Evolutionary conservation across 2,797 vertebrate genomes (phyloP), one percentile per base, ranked within the genome.

Genomic region (Falco peregrinus): DNA sequence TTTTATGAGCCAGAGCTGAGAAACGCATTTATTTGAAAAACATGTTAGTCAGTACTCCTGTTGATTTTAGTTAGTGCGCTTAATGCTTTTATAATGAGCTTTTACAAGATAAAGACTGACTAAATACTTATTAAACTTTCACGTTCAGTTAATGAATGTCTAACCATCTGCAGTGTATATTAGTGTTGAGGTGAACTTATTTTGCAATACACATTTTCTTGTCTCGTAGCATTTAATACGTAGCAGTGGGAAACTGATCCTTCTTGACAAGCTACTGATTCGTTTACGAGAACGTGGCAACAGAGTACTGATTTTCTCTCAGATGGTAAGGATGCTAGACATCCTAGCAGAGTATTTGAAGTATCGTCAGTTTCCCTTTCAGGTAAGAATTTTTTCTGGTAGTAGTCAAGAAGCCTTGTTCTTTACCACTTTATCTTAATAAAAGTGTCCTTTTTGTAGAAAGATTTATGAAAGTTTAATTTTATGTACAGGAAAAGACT

Each of bases 321-420:
- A 99, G 97, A 99, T 99, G 99, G 99, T 99, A 95, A 98, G 99
- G 97, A 99, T 99, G 99, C 98, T 99, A 97, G 99, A 99, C 98
- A 99, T 99, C 97, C 98, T 99, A 96, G 99, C 99, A 64, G 99
- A 99, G 21, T 99, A 99, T 97, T 98, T 99, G 97, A 99, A 98
- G 97, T 98, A 98, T 88, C 98, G 99, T 31, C 99, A 99, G 76
- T 99, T 99, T 94, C 98, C 99, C 31, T 99, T 99, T 98, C 99
- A 99, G 98, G 99, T 99, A 96, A 95, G 78, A 87, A 80, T 37
- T 73, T 68, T 89, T 91, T 43, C 43, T 89, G 68, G 37, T 80
- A 76, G 64, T 87, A 89, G 24, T 41, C 31, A 76, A 89, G 64
- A 89, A 93, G 61, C 68, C 50, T 91, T 67, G n/a, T 67, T 90